Percentiles rank a stretch among this genome's conserved stretches.
Conservation (phyloP, 2,888 invertebrate species). For the Eilema caniola region DNA sequence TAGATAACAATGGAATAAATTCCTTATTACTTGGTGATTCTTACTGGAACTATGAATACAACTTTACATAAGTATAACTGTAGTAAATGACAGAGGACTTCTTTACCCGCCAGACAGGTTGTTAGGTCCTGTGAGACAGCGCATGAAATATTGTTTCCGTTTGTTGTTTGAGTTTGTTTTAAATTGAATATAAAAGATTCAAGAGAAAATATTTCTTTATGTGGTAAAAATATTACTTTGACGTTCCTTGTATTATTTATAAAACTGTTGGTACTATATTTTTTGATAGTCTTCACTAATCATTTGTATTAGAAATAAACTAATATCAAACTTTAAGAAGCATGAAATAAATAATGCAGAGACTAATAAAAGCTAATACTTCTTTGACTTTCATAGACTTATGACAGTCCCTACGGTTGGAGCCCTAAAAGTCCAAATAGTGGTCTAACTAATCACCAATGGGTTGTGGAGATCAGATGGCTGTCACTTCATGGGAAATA, state of each 20-base stretch:
- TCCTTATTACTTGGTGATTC: background rate
- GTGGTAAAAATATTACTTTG: background rate
- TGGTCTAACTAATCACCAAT: no score
- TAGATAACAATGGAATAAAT: background rate
- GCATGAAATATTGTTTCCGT: constrained; percentile 21
- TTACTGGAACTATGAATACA: constrained; percentile 1
- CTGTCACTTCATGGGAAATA: no score
- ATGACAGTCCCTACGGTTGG: no score
- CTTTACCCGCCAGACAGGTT: constrained; percentile 17
- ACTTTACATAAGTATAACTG: background rate
- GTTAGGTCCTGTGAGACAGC: constrained; percentile 20
- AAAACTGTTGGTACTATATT: no score
- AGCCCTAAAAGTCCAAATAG: no score
- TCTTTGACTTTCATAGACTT: no score
- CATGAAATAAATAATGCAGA: no score
- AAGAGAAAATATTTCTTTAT: background rate
- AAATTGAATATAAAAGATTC: constrained; percentile 13
- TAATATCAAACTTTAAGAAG: no score
- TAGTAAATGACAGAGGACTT: constrained; percentile 16
- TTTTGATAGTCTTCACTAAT: no score
- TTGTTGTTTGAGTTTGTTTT: constrained; percentile 13
- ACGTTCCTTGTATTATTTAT: background rate
- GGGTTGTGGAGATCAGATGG: no score
- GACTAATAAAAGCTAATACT: no score
- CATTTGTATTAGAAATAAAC: no score